These are phyloP conservation scores for Drosophila birchii DNA, from an alignment of 2,888 invertebrate genomes.

Conservation along the genomic window DNA sequence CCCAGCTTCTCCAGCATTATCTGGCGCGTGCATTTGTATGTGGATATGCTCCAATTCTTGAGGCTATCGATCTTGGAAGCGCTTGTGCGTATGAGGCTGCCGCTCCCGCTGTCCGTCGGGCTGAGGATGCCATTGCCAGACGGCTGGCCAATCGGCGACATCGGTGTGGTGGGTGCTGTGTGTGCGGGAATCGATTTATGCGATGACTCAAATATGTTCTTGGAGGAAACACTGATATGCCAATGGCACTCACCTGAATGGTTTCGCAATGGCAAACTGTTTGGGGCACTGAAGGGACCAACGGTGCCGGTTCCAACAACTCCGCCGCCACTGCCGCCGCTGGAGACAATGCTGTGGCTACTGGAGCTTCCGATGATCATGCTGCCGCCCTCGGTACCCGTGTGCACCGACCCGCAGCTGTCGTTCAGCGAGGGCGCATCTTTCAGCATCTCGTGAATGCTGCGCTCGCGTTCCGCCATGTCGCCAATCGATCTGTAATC, in stretches of 20 bases:
- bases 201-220: background rate
- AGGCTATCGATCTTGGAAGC: conserved; percentile 95
- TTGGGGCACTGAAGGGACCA: conserved; percentile 87
- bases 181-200: background rate
- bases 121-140: conserved; percentile 62
- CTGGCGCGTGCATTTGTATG: conserved; percentile 99
- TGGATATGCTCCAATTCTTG: conserved; percentile 98
- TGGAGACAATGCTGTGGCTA: conserved; percentile 57
- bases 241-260: conserved; percentile 86
- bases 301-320: conserved; percentile 63
- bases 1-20: conserved; percentile 98
- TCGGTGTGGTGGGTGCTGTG: conserved; percentile 85
- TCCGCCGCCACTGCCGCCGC: conserved; percentile 81
- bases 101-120: conserved; percentile 68
- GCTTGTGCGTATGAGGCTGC: conserved; percentile 80
- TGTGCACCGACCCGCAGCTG: conserved; percentile 90
- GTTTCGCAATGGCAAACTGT: conserved; percentile 90
- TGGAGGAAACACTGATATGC: background rate
- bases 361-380: conserved; percentile 61
- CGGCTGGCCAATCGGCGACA: conserved; percentile 84
- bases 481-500: conserved; percentile 9
- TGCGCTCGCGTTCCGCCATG: conserved; percentile 82
- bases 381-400: conserved; percentile 87
- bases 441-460: conserved; percentile 93
- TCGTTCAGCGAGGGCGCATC: conserved; percentile 92